Conservation (phyloP, 2,797 vertebrate genomes). For the Thripadectes ignobilis region DNA sequence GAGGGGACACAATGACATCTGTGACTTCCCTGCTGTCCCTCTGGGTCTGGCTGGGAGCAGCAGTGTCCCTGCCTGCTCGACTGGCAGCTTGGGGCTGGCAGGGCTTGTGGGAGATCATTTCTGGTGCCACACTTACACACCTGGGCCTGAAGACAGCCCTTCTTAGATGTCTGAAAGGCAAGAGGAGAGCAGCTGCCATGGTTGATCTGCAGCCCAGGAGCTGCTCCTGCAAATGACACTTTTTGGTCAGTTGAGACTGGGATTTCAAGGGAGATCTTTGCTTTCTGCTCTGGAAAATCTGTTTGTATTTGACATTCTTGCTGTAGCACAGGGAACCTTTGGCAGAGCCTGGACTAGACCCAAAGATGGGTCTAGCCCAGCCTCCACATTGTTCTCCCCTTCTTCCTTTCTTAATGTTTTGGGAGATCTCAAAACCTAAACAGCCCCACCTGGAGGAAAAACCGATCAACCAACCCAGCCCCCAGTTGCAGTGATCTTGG, state of each 20-base stretch:
- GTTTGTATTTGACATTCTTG: neutral
- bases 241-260: rapidly evolving
- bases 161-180: neutral
- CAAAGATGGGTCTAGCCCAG: rapidly evolving
- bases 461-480: rapidly evolving
- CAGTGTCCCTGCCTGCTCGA: rapidly evolving
- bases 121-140: rapidly evolving
- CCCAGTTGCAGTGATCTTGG: neutral
- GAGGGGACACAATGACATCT: neutral
- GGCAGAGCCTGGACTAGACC: neutral
- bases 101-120: rapidly evolving
- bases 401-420: neutral
- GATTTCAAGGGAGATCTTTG: neutral
- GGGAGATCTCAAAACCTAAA: neutral
- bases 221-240: neutral
- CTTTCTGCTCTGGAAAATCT: neutral
- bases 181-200: neutral
- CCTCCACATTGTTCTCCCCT: neutral
- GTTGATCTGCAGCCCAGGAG: neutral
- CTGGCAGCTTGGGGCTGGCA: rapidly evolving
- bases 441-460: neutral
- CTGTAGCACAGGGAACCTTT: neutral
- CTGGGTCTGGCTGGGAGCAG: rapidly evolving
- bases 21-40: no score
- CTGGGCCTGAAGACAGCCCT: neutral